Percentiles rank a stretch among this genome's conserved stretches.
phyloP scores from a whole-genome alignment of 2,888 invertebrate species.

The Melieria omissa region DNA sequence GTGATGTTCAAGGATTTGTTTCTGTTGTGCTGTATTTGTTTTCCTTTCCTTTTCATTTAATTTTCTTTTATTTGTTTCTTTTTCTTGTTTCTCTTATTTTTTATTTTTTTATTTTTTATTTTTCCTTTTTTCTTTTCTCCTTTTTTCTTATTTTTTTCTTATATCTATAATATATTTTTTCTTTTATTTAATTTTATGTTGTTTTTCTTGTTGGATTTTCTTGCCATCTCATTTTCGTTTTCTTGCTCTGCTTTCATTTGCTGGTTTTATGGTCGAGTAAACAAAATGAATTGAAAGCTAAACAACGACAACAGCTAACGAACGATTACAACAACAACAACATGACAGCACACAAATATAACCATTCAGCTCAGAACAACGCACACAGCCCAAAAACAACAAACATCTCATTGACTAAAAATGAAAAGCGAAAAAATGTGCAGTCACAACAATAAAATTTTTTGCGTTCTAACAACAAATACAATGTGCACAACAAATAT shows the following conservation, averaged over 20 bases:
- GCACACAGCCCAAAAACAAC: too few relatives aligned
- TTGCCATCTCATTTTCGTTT: conserved; percentile 1
- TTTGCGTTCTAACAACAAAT: too few relatives aligned
- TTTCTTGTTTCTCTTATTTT: background rate
- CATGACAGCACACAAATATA: too few relatives aligned
- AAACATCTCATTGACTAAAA: too few relatives aligned
- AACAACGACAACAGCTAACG: conserved; percentile 11
- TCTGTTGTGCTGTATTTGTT: conserved; percentile 14
- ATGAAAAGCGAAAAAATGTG: too few relatives aligned
- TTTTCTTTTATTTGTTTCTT: background rate
- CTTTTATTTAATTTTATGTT: conserved; percentile 9
- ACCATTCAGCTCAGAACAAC: too few relatives aligned
- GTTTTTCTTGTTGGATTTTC: conserved; percentile 7
- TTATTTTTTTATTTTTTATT: conserved; percentile 1
- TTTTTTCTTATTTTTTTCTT: conserved; percentile 1
- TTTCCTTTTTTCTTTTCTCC: conserved; percentile 15
- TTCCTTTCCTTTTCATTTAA: conserved; percentile 6
- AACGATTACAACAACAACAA: too few relatives aligned
- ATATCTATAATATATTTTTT: conserved; percentile 15
- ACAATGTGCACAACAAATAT: too few relatives aligned
- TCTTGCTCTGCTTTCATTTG: conserved; percentile 9
- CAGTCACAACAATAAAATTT: too few relatives aligned
- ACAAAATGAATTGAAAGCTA: conserved; percentile 28
- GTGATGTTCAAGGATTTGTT: background rate
- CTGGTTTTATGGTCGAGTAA: conserved; percentile 19